Base-by-base conservation (phyloP, 2,113 vertebrate species). In the Hystrix cristata region DNA sequence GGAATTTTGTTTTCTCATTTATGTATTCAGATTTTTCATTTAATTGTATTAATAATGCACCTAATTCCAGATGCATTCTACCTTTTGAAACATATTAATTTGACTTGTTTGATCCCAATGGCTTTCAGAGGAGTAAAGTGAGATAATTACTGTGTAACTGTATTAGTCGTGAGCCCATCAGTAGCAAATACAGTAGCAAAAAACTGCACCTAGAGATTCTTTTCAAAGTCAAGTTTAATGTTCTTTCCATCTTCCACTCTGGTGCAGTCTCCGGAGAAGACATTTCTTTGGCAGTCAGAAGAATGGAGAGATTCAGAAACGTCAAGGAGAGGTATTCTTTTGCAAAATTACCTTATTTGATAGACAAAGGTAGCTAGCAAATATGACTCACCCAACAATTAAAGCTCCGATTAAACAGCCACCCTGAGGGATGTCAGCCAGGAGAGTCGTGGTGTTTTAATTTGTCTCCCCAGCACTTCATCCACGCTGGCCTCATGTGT, bases 1-100 rank as follows among this genome's bases (percentile, higher is more conserved):
- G 23, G 34, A 89, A 67, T 80, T 92, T 86, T 79, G n/a, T 67
- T 97, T 94, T 89, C 55, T 84, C 31, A 16, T 53, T 88, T 94
- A 57, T 85, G 23, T 67, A 62, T 83, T 79, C 10, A 71, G 62
- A 91, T 55, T 93, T 67, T 88, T 90, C 51, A 82, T 79, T 87
- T 94, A 57, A 14, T 87, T 80, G 6, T 46, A 43, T 86, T 93
- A 48, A 82, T 71, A 80, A 86, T 29, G 16, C 1, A 84, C 21
- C 25, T 55, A 80, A 72, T 62, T 90, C 16, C n/a, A 71, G 76
- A 57, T 51, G 31, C 60, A 69, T 89, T 46, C 6, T 51, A 43
- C 10, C 7, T 69, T 94, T 76, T 87, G 64, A 90, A 90, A 55
- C 11, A 23, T 59, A 83, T 89, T 87, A 48, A 43, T 25, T 90